These are phyloP conservation scores for Mythimna loreyi DNA, from an alignment of 2,888 invertebrate genomes.

Conservation along the genomic window DNA sequence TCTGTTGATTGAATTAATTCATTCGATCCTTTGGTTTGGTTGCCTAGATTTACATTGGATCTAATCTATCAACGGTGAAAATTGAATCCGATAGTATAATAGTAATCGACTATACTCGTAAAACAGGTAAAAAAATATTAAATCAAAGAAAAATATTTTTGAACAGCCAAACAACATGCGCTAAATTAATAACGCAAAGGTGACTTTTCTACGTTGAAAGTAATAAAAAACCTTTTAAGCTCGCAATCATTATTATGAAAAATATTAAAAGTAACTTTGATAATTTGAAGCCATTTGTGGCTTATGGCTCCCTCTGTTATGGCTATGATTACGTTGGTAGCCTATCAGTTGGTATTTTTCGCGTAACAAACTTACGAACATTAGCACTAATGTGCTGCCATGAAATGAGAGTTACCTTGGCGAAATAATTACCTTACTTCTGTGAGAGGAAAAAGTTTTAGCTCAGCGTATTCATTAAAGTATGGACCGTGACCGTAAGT, in stretches of 20 bases:
- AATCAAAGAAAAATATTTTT: background rate
- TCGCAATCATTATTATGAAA: conserved; percentile 57
- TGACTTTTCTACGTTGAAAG: conserved; percentile 52
- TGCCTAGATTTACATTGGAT: background rate
- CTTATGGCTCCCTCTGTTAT: conserved; percentile 67
- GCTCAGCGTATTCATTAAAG: conserved; percentile 65
- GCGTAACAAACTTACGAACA: conserved; percentile 78
- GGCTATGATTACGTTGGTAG: conserved; percentile 71
- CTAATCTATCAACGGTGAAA: background rate
- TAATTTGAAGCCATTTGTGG: conserved; percentile 68
- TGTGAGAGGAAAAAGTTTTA: conserved; percentile 70
- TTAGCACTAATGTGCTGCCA: conserved; percentile 78
- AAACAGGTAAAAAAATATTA: background rate
- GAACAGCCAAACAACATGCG: conserved; percentile 18
- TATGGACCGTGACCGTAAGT: conserved; percentile 49
- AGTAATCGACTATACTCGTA: background rate
- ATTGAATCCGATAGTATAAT: background rate
- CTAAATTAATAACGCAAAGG: conserved; percentile 52
- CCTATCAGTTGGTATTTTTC: conserved; percentile 78
- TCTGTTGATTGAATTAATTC: conserved; percentile 34
- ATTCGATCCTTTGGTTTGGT: background rate
- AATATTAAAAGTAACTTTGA: conserved; percentile 60
- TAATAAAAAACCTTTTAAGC: conserved; percentile 61
- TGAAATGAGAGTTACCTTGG: conserved; percentile 72
- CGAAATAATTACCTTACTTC: conserved; percentile 79